These are phyloP conservation scores for Timema cristinae DNA, from an alignment of 2,888 invertebrate species.

Conservation along the genomic window DNA sequence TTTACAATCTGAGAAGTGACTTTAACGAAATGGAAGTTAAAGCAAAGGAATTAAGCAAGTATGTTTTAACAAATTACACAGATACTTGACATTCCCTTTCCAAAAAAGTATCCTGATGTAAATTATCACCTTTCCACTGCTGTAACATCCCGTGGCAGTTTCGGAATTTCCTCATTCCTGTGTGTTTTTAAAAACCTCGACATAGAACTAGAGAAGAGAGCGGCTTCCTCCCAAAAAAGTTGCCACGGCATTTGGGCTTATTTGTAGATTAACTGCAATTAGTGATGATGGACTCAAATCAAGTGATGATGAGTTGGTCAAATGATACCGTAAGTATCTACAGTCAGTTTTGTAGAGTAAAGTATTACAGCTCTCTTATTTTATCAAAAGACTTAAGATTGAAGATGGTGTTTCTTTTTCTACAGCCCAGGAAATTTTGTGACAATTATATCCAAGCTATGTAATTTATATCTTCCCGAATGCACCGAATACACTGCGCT, in stretches of 20 bases:
- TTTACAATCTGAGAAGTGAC: conserved; percentile 1
- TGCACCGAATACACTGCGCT: not conserved
- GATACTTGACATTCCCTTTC: not conserved
- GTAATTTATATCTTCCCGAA: not conserved
- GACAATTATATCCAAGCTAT: not conserved
- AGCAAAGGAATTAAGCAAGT: not conserved
- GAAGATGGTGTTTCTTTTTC: not conserved
- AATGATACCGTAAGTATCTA: not conserved
- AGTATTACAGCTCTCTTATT: not conserved
- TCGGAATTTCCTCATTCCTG: not conserved
- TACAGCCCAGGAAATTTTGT: not conserved
- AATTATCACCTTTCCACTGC: not conserved
- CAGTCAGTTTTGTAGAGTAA: not conserved
- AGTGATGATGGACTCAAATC: not conserved
- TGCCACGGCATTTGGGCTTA: not conserved
- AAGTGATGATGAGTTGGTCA: not conserved
- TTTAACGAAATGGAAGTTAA: conserved; percentile 1
- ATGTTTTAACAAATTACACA: not conserved
- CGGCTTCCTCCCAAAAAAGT: not conserved
- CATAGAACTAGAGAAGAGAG: not conserved
- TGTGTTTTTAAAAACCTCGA: not conserved
- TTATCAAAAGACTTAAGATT: not conserved
- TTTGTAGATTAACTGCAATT: not conserved
- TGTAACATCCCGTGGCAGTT: not conserved
- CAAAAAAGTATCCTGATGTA: not conserved